A percentile compares a stretch with the other conserved stretches of the same genome.
Evolutionary conservation across 2,113 vertebrate genomes (phyloP).

Genomic region (Nanorana parkeri): DNA sequence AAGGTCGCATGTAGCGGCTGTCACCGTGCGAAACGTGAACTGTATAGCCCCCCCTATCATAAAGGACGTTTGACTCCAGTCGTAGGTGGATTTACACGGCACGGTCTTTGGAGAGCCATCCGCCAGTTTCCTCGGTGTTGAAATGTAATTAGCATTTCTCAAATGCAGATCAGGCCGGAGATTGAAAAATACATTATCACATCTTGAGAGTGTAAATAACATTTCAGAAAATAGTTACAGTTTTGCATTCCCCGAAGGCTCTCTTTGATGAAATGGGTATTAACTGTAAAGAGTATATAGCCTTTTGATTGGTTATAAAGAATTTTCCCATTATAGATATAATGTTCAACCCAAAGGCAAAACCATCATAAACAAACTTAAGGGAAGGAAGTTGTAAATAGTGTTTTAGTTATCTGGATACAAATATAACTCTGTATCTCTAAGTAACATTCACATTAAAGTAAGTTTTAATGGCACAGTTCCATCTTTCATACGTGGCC

Average conservation of each 20-base stretch:
- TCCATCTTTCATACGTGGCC: too few relatives aligned
- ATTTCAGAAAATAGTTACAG: slow-evolving; percentile 55
- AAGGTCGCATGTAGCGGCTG: background rate
- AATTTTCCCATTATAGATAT: slow-evolving; percentile 33
- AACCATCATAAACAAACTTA: slow-evolving; percentile 18
- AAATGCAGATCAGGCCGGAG: slow-evolving; percentile 50
- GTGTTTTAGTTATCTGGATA: background rate
- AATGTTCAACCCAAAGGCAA: slow-evolving; percentile 23
- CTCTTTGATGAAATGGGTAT: slow-evolving; percentile 32
- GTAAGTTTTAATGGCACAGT: too few relatives aligned
- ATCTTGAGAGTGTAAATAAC: slow-evolving; percentile 56
- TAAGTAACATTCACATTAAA: background rate
- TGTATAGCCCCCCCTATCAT: background rate
- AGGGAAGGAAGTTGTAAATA: background rate
- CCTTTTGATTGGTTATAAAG: slow-evolving; percentile 49
- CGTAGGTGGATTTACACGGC: background rate
- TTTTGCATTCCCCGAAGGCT: slow-evolving; percentile 46
- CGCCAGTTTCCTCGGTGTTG: slow-evolving; percentile 28
- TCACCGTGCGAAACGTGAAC: background rate
- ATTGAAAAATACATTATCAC: slow-evolving; percentile 56
- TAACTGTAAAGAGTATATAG: slow-evolving; percentile 39
- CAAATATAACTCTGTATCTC: background rate
- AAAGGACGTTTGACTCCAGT: slow-evolving; percentile 30
- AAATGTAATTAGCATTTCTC: slow-evolving; percentile 56
- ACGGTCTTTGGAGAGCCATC: slow-evolving; percentile 30